phyloP scores from a whole-genome alignment of 2,888 invertebrate species.

The Ichneumoninae sp. region DNA sequence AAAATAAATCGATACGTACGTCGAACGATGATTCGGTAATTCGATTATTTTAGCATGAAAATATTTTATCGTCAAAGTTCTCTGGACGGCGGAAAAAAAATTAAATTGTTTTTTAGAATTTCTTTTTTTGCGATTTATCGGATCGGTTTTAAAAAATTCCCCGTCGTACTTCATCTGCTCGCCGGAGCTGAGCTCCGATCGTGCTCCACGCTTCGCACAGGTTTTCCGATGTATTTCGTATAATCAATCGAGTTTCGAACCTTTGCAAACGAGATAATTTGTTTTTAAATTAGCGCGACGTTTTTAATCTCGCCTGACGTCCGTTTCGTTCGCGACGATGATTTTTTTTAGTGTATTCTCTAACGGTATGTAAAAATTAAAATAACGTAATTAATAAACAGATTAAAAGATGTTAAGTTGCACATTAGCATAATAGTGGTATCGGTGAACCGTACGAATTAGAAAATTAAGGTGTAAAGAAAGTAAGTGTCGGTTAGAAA shows the following conservation, averaged over 20 bases:
- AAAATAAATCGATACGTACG: not conserved
- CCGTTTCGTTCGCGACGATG: not conserved
- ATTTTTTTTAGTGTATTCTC: no score
- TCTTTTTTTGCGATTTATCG: not conserved
- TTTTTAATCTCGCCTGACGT: not conserved
- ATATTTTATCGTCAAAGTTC: not conserved
- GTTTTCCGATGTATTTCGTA: slow-evolving; percentile 3
- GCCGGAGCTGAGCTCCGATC: not conserved
- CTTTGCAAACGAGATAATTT: not conserved
- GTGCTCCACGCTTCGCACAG: not conserved
- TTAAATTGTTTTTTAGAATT: not conserved
- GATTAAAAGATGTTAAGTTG: slow-evolving; percentile 32
- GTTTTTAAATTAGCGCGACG: no score
- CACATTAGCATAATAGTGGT: slow-evolving; percentile 63
- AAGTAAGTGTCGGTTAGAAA: slow-evolving; percentile 41
- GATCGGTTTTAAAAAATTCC: not conserved
- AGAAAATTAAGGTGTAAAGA: slow-evolving; percentile 56
- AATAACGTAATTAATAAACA: not conserved
- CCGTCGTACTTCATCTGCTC: not conserved
- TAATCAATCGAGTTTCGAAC: slow-evolving; percentile 15
- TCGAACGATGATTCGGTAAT: not conserved
- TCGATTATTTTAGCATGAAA: not conserved
- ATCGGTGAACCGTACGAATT: slow-evolving; percentile 61
- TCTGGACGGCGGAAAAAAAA: no score
- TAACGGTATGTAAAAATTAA: not conserved